Base-by-base conservation (phyloP, 2,113 vertebrate genomes). In the human region DNA sequence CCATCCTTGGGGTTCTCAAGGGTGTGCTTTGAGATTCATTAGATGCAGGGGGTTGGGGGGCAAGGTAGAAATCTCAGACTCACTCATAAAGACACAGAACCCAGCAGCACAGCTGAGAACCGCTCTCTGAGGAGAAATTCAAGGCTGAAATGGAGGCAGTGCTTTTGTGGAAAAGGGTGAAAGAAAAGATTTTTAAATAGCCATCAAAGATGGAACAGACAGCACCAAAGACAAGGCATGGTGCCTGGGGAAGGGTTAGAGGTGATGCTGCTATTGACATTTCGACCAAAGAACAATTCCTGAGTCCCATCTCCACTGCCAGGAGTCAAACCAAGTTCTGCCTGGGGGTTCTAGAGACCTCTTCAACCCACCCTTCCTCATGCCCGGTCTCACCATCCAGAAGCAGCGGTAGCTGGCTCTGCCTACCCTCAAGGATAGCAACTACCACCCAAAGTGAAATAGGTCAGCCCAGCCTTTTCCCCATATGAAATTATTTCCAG, bases 401-500 rank as follows among this genome's bases (percentile, higher is more conserved):
- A 75, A 87, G 75, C 70, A 83, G 76, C 0, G 0, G 0, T 48
- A 55, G 20, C 55, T 59, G 16, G 22, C 40, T 57, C 70, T 50
- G 40, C 55, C 70, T 5, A 79, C 20, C 18, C 94, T 70, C 43
- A 82, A 90, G 50, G 43, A 87, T 20, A 92, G 55, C 55, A 45
- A 52, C 80, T 81, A 43, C 96, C 87, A 95, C 80, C 90, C 93
- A 75, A 73, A 87, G 89, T 93, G 93, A 95, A 90, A 90, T 1
- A 90, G 40, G 86, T 76, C 38, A 86, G 78, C 64, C 35, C 73
- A 85, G 92, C 80, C 76, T 88, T 88, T 92, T 76, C 82, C 82
- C 93, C 40, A 90, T 43, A 81, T 55, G 89, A 95, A 48, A 64
- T 92, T 93, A 85, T 76, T 97, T 97, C 68, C 94, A 96, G 93